Conservation (phyloP, 2,888 invertebrate species). For the Leptopilina drosophilae region DNA sequence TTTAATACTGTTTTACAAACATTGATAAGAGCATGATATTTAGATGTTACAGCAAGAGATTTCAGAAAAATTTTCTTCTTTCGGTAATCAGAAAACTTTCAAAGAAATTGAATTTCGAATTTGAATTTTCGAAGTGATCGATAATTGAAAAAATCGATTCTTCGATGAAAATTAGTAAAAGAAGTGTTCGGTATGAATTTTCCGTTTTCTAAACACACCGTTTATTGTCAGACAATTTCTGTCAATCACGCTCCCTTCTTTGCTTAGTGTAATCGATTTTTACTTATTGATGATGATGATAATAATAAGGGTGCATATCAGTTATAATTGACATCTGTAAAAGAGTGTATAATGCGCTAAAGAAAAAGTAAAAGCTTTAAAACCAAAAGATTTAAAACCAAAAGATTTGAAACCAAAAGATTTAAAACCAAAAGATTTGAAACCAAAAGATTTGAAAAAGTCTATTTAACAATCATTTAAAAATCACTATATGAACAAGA, state of each 20-base stretch:
- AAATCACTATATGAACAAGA: neutral
- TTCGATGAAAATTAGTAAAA: too few relatives aligned
- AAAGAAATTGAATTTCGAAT: too few relatives aligned
- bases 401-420: neutral
- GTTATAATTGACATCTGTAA: constrained; percentile 27
- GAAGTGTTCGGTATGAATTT: too few relatives aligned
- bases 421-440: neutral
- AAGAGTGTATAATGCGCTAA: constrained; percentile 5
- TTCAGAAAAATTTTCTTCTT: too few relatives aligned
- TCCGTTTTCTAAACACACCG: too few relatives aligned
- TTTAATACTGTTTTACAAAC: too few relatives aligned
- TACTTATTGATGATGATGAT: constrained; percentile 1
- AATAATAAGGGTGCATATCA: constrained; percentile 27
- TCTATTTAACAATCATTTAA: neutral
- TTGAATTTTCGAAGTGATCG: too few relatives aligned
- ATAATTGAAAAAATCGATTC: too few relatives aligned
- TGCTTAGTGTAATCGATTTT: constrained; percentile 25
- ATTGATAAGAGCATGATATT: too few relatives aligned
- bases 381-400: neutral
- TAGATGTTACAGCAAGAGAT: too few relatives aligned
- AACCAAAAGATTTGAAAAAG: neutral
- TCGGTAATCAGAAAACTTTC: too few relatives aligned
- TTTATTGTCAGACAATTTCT: neutral
- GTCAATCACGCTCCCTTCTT: constrained; percentile 31
- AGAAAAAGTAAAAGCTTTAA: too few relatives aligned